These are phyloP conservation scores for Oceanodroma tethys DNA, from an alignment of 2,113 vertebrate species.

Conservation along the genomic window DNA sequence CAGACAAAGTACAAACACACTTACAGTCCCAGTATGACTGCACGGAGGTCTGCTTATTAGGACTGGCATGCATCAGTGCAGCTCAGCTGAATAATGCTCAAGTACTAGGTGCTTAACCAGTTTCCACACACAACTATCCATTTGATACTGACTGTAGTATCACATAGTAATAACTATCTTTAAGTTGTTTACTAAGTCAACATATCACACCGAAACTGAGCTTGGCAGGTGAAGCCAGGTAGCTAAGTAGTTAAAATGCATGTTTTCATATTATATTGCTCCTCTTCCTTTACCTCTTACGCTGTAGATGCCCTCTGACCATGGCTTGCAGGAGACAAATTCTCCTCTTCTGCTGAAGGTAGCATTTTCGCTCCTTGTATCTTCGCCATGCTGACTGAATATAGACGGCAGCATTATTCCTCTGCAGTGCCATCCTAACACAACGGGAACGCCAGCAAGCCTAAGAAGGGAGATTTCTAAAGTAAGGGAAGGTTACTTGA, in stretches of 20 bases:
- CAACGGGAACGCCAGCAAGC: conserved; percentile 78
- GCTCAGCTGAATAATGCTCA: background rate
- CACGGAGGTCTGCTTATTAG: background rate
- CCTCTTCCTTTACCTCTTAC: conserved; percentile 76
- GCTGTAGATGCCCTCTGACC: conserved; percentile 84
- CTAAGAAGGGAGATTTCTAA: conserved; percentile 6
- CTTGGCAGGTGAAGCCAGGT: background rate
- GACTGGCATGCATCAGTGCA: background rate
- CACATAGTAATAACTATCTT: background rate
- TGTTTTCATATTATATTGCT: fast-evolving
- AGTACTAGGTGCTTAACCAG: background rate
- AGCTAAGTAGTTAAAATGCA: background rate
- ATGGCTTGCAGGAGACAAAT: conserved; percentile 84
- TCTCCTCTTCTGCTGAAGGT: conserved; percentile 50
- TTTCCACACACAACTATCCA: background rate
- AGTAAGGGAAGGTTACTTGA: background rate
- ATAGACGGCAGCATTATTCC: conserved; percentile 62
- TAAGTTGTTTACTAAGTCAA: background rate
- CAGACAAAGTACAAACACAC: background rate
- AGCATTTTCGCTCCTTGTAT: conserved; percentile 66
- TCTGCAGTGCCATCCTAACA: conserved; percentile 40
- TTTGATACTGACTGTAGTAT: background rate
- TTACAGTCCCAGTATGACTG: background rate
- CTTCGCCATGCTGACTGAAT: conserved; percentile 88
- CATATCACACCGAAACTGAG: background rate